Percentiles rank a stretch among this genome's conserved stretches.
Evolutionary conservation across 2,888 invertebrate species (phyloP).

Genomic region (Tetragonisca angustula): DNA sequence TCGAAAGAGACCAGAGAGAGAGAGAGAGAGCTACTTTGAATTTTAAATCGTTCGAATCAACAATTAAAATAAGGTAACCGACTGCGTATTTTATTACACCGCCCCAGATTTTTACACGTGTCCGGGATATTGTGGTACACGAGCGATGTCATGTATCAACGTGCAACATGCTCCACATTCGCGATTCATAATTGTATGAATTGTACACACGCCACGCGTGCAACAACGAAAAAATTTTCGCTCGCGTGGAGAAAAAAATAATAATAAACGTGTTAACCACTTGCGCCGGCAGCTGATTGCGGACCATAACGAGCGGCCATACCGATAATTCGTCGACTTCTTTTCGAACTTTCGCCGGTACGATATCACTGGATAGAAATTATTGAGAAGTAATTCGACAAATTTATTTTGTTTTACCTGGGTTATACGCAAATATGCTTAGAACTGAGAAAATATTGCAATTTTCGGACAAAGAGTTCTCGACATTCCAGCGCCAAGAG

Average conservation of each 20-base stretch:
- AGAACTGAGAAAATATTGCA: too few species aligned
- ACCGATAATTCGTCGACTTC: too few species aligned
- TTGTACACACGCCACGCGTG: background rate
- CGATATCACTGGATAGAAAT: too few species aligned
- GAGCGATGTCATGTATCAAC: conserved; percentile 7
- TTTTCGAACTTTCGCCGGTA: too few species aligned
- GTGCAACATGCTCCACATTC: background rate
- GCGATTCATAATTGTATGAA: background rate
- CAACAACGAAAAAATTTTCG: background rate
- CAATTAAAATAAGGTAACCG: conserved; percentile 26
- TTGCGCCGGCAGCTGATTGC: too few species aligned
- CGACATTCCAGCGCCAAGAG: too few species aligned
- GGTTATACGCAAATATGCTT: too few species aligned
- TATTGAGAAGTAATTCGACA: too few species aligned
- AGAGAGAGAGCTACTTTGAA: background rate
- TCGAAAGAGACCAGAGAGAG: background rate
- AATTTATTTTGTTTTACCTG: too few species aligned
- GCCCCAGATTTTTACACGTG: conserved; percentile 35
- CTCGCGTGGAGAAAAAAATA: too few species aligned
- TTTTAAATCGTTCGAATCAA: conserved; percentile 31
- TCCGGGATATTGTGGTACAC: conserved; percentile 21
- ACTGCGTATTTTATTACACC: conserved; percentile 5
- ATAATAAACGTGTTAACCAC: background rate
- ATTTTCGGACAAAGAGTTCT: too few species aligned
- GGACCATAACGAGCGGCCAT: too few species aligned